Percentiles rank a stretch among this genome's conserved stretches.
Evolutionary conservation across 2,888 invertebrate species (phyloP).

Genomic region (Latrodectus elegans): DNA sequence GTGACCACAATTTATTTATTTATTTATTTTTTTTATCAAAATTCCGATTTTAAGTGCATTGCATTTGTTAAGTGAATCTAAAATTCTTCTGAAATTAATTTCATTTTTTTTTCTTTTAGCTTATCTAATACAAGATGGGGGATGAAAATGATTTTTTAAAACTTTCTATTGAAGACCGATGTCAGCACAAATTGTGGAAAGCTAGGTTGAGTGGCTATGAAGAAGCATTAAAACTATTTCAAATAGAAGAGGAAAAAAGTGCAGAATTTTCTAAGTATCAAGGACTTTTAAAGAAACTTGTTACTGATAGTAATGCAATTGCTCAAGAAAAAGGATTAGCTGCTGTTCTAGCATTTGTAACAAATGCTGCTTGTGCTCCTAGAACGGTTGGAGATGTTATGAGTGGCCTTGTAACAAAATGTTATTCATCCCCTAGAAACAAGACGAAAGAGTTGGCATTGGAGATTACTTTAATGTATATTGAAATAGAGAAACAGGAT

Average conservation of each 20-base stretch:
- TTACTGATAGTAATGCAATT: slow-evolving; percentile 92
- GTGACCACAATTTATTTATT: too few species aligned
- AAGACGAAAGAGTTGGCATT: slow-evolving; percentile 93
- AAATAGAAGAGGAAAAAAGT: slow-evolving; percentile 89
- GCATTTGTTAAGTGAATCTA: too few species aligned
- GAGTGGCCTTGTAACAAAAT: slow-evolving; percentile 90
- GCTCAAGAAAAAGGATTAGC: slow-evolving; percentile 97
- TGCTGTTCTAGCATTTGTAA: slow-evolving; percentile 90
- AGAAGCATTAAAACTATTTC: slow-evolving; percentile 91
- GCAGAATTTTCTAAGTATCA: slow-evolving; percentile 94
- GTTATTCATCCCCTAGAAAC: slow-evolving; percentile 91
- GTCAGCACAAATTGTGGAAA: slow-evolving; percentile 96
- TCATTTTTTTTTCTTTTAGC: slow-evolving; percentile 6
- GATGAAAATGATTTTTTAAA: slow-evolving; percentile 76
- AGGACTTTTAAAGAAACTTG: slow-evolving; percentile 94
- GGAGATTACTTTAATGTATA: slow-evolving; percentile 92
- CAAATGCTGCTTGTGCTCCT: slow-evolving; percentile 90
- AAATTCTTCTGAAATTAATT: background rate
- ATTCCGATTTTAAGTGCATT: too few species aligned
- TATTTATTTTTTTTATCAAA: too few species aligned
- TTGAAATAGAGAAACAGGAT: slow-evolving; percentile 97
- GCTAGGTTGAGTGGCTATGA: slow-evolving; percentile 95
- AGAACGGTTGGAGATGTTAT: slow-evolving; percentile 89
- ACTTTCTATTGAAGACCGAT: slow-evolving; percentile 85
- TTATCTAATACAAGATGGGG: slow-evolving; percentile 56